Conservation (phyloP, 2,888 invertebrate species). For the Eupeodes luniger region DNA sequence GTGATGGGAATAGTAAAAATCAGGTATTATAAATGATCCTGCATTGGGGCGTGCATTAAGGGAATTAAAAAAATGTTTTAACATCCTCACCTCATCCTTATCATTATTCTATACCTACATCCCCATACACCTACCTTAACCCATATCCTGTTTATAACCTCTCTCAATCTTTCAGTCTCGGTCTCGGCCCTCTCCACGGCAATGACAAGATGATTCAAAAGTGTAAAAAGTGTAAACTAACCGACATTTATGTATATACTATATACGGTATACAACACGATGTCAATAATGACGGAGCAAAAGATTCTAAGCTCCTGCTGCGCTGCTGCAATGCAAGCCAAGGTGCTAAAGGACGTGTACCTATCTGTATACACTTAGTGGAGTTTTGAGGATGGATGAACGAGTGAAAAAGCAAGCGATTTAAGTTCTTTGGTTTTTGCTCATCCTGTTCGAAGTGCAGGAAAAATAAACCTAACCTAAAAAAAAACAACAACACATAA, state of each 20-base stretch:
- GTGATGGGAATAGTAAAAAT: conserved; percentile 68
- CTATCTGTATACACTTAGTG: too few species aligned
- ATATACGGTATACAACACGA: conserved; percentile 28
- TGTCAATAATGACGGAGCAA: conserved; percentile 38
- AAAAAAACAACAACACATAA: neutral
- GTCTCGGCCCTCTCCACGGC: conserved; percentile 6
- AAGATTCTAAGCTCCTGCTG: conserved; percentile 1
- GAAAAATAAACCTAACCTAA: neutral
- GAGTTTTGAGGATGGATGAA: conserved; percentile 4
- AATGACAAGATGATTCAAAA: conserved; percentile 52
- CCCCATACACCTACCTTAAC: neutral
- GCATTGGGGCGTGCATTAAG: conserved; percentile 73
- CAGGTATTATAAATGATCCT: conserved; percentile 74
- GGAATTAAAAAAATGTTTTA: conserved; percentile 70
- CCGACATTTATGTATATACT: conserved; percentile 63
- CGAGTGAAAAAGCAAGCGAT: conserved; percentile 4
- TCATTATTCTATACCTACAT: too few species aligned
- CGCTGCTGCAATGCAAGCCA: too few species aligned
- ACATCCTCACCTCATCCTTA: neutral
- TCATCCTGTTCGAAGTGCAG: neutral
- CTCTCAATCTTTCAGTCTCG: neutral
- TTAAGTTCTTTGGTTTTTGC: conserved; percentile 34
- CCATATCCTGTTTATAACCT: neutral
- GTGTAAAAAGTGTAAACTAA: conserved; percentile 66
- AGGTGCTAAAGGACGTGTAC: conserved; percentile 11